Evolutionary conservation across 2,797 vertebrate species (phyloP).

Genomic region (Thaleichthys pacificus): DNA sequence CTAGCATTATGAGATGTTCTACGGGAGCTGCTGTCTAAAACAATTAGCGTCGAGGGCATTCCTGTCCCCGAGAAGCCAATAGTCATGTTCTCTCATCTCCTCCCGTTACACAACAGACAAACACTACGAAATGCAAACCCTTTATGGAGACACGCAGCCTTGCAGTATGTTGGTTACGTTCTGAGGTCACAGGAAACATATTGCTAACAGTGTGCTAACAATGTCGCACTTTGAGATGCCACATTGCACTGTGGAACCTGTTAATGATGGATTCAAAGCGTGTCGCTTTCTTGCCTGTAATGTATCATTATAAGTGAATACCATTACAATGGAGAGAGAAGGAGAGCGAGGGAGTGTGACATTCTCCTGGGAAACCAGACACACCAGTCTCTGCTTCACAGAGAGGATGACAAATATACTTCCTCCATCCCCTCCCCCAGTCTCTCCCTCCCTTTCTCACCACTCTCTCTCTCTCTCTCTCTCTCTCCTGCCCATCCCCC

Average conservation of each 20-base stretch:
- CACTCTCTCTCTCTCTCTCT: constrained; percentile 32
- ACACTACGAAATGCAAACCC: too few species aligned
- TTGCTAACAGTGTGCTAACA: too few species aligned
- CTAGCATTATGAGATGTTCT: background rate
- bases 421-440: constrained; percentile 24
- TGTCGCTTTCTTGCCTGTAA: too few species aligned
- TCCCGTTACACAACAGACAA: too few species aligned
- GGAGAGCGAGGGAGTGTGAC: background rate
- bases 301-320: too few species aligned
- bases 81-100: background rate
- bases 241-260: too few species aligned
- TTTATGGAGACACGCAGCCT: too few species aligned
- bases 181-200: too few species aligned
- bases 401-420: constrained; percentile 18
- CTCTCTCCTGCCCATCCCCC: constrained; percentile 13
- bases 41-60: background rate
- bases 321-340: background rate
- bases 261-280: too few species aligned
- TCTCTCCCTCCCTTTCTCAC: constrained; percentile 28
- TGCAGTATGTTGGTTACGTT: too few species aligned
- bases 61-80: background rate
- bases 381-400: constrained; percentile 3
- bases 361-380: constrained; percentile 5
- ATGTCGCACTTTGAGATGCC: too few species aligned
- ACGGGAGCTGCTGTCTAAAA: background rate